Evolutionary conservation across 2,888 invertebrate genomes (phyloP).

Genomic region (Alviniconcha strummeri): DNA sequence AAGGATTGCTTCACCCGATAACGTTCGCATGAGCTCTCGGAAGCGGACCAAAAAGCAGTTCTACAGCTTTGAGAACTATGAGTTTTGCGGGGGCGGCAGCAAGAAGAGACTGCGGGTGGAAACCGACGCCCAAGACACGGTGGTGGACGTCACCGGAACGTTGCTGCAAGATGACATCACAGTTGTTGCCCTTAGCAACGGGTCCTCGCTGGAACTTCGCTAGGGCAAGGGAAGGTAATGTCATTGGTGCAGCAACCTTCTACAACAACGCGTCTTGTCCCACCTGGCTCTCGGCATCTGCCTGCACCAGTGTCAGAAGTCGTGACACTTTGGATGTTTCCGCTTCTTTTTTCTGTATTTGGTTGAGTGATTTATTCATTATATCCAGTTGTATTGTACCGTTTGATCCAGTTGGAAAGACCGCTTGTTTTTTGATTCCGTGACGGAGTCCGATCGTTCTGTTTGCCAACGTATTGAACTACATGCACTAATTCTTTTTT

Average conservation of each 20-base stretch:
- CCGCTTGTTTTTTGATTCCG: no score
- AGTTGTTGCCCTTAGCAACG: constrained; percentile 46
- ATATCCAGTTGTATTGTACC: background rate
- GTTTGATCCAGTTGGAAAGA: no score
- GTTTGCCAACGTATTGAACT: no score
- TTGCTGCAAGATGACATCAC: constrained; percentile 34
- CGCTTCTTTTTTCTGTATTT: background rate
- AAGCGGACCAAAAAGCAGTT: constrained; percentile 69
- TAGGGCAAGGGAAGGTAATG: constrained; percentile 12
- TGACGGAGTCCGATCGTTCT: no score
- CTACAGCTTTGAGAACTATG: constrained; percentile 69
- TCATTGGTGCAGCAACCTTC: background rate
- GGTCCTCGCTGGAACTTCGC: constrained; percentile 42
- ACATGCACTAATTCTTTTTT: no score
- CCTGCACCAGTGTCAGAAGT: constrained; percentile 36
- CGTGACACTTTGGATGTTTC: background rate
- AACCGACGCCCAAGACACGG: constrained; percentile 12
- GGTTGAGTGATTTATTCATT: background rate
- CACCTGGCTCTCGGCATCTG: constrained; percentile 38
- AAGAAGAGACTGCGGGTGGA: constrained; percentile 23
- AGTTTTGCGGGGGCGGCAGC: constrained; percentile 48
- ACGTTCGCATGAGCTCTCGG: constrained; percentile 61
- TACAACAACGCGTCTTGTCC: no score
- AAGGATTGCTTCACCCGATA: constrained; percentile 15
- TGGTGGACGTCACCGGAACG: constrained; percentile 1